Evolutionary conservation across 2,797 vertebrate species (phyloP).

Genomic region (Cuculus canorus): DNA sequence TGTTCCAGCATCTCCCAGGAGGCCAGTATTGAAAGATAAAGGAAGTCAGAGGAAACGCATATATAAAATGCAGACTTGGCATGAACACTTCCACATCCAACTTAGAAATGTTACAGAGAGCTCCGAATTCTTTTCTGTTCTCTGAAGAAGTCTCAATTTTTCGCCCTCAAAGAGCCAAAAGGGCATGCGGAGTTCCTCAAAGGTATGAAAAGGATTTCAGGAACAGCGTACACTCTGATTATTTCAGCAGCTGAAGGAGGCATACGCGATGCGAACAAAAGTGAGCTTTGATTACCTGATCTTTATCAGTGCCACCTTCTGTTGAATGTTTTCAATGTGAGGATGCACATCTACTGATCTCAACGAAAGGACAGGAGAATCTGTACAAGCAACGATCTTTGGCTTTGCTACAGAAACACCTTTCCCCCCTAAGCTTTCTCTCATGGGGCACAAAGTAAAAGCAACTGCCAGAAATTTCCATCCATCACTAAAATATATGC

Average conservation of each 20-base stretch:
- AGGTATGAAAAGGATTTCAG: not conserved
- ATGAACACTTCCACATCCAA: not conserved
- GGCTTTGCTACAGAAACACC: not conserved
- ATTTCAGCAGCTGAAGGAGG: not conserved
- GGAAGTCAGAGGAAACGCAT: conserved; percentile 26
- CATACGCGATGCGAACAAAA: rapidly evolving
- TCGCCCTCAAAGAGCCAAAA: conserved; percentile 11
- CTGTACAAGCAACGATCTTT: not conserved
- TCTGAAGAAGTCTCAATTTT: conserved; percentile 8
- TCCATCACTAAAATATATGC: not conserved
- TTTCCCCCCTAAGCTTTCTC: not conserved
- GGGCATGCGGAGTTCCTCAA: conserved; percentile 5
- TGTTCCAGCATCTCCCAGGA: conserved; percentile 22
- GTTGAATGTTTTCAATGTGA: not conserved
- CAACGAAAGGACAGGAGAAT: not conserved
- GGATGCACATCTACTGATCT: not conserved
- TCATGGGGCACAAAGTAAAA: not conserved
- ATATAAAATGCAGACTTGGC: conserved; percentile 18
- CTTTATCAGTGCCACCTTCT: rapidly evolving
- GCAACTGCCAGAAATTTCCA: not conserved
- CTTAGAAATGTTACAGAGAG: not conserved
- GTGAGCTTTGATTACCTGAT: not conserved
- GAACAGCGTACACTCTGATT: not conserved
- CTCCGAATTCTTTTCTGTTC: not conserved
- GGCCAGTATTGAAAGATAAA: conserved; percentile 7